phyloP scores from a whole-genome alignment of 2,113 vertebrate genomes.

The Ursus arctos region DNA sequence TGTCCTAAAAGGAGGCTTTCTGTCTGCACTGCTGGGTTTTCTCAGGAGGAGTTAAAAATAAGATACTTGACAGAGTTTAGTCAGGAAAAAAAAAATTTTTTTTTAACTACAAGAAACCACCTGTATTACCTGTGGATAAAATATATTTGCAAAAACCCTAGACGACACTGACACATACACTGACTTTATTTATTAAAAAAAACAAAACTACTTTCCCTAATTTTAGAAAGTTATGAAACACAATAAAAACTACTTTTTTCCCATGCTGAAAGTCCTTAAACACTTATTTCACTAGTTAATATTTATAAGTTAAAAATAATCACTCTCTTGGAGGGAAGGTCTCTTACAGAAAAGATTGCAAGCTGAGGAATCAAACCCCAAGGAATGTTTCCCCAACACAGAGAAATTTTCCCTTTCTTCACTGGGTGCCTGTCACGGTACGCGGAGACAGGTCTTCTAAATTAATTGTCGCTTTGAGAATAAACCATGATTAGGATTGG shows the following conservation, averaged over 20 bases:
- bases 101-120: background rate
- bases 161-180: background rate
- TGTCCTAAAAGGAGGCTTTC: conserved; percentile 64
- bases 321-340: background rate
- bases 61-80: conserved; percentile 23
- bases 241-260: conserved; percentile 34
- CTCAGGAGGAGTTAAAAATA: conserved; percentile 79
- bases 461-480: background rate
- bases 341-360: background rate
- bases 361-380: background rate
- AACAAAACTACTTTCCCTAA: background rate
- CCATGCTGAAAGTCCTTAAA: background rate
- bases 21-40: conserved; percentile 69
- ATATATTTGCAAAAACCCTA: conserved; percentile 20
- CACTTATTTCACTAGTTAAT: background rate
- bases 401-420: background rate
- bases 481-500: background rate
- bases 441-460: background rate
- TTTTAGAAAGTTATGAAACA: background rate
- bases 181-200: conserved; percentile 17
- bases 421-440: background rate
- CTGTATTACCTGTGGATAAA: conserved; percentile 58
- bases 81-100: background rate
- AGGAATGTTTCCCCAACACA: background rate
- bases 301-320: background rate